Percentiles rank a stretch among this genome's conserved stretches.
These are phyloP conservation scores for Oxyruncus cristatus DNA, from an alignment of 2,113 vertebrate genomes.

Conservation along the genomic window DNA sequence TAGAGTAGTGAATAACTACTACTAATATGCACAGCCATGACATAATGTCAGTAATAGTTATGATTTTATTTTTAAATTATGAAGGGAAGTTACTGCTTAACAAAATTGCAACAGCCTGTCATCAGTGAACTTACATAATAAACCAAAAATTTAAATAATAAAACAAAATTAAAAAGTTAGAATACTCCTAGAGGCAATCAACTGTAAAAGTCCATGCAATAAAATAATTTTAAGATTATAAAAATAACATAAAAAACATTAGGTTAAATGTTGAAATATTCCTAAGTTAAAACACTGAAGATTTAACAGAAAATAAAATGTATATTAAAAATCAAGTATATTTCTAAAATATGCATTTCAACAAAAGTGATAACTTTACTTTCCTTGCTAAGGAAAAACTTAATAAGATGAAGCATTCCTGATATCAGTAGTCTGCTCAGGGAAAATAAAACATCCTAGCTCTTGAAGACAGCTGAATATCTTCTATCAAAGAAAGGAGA, in stretches of 20 bases:
- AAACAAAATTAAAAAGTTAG: background rate
- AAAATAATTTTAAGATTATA: background rate
- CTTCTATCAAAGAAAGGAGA: background rate
- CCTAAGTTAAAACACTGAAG: background rate
- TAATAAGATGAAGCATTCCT: background rate
- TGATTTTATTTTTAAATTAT: background rate
- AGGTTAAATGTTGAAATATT: background rate
- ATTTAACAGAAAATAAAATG: background rate
- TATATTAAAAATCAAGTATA: background rate
- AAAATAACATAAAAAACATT: background rate
- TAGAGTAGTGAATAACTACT: background rate
- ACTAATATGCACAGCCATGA: background rate
- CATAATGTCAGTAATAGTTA: background rate
- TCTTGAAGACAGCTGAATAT: background rate
- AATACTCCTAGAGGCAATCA: background rate
- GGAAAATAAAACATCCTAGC: background rate
- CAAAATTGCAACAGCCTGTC: background rate
- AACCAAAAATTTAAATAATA: background rate
- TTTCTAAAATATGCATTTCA: background rate
- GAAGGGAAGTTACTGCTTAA: background rate
- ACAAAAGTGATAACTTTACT: background rate
- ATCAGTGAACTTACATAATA: background rate
- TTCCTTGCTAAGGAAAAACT: background rate
- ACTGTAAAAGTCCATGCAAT: background rate
- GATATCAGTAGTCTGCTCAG: background rate